These are phyloP conservation scores for Leptopilina clavipes DNA, from an alignment of 1,140 invertebrate species.

Conservation along the genomic window DNA sequence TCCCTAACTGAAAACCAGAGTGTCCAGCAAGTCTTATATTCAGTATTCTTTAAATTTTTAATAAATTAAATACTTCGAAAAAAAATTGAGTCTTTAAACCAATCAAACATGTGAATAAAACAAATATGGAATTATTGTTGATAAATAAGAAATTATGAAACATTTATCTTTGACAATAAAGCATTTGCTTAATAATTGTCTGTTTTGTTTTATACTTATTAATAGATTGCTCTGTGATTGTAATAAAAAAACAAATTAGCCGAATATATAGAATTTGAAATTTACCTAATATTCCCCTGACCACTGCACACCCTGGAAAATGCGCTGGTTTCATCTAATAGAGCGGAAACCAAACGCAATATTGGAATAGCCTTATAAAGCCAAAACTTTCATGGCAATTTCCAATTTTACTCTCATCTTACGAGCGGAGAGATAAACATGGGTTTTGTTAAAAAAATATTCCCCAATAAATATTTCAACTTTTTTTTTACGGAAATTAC, in stretches of 20 bases:
- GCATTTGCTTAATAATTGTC: too few species aligned
- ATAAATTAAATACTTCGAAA: too few species aligned
- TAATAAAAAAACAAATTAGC: too few species aligned
- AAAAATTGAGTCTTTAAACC: too few species aligned
- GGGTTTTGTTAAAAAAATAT: slow-evolving; percentile 37
- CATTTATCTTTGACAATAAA: too few species aligned
- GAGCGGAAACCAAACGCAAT: slow-evolving; percentile 60
- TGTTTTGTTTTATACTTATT: too few species aligned
- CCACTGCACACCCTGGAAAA: slow-evolving; percentile 43
- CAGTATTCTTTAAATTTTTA: slow-evolving; percentile 17
- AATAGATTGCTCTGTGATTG: too few species aligned
- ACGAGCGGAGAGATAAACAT: slow-evolving; percentile 59
- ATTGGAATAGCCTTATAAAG: slow-evolving; percentile 54
- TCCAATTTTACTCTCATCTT: slow-evolving; percentile 60
- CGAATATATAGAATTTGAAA: too few species aligned
- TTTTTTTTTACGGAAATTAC: too few species aligned
- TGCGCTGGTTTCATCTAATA: slow-evolving; percentile 56
- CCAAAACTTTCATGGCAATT: slow-evolving; percentile 44
- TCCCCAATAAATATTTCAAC: not conserved
- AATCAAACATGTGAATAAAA: too few species aligned
- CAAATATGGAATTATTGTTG: too few species aligned
- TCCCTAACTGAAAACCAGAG: not conserved
- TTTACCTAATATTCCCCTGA: not conserved
- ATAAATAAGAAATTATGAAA: too few species aligned
- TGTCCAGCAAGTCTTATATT: slow-evolving; percentile 47